phyloP scores from a whole-genome alignment of 2,113 vertebrate genomes.

The Oryzias melastigma region DNA sequence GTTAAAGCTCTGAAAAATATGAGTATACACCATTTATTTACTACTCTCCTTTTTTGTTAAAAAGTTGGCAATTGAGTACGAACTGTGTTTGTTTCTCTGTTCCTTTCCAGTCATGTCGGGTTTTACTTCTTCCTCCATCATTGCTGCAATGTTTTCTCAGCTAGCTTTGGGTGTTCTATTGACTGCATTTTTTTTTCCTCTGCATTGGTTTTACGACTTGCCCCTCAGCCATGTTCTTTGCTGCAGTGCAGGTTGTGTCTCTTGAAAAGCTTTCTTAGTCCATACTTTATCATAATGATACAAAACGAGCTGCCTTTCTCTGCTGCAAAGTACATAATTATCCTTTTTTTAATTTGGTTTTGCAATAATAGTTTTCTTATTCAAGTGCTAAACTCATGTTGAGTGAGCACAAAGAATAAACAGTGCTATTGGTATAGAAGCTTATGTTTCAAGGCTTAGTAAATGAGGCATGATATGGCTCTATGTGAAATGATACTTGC shows the following conservation, averaged over 20 bases:
- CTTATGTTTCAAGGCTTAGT: constrained; percentile 60
- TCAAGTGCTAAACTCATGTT: constrained; percentile 42
- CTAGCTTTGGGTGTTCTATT: background rate
- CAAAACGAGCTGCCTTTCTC: constrained; percentile 10
- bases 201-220: background rate
- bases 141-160: constrained; percentile 17
- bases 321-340: constrained; percentile 31
- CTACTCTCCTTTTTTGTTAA: too few relatives aligned
- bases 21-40: too few relatives aligned
- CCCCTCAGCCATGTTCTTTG: background rate
- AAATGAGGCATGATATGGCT: constrained; percentile 65
- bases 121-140: too few relatives aligned
- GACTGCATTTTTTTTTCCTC: background rate
- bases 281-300: constrained; percentile 17
- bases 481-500: constrained; percentile 55
- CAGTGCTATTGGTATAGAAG: constrained; percentile 27
- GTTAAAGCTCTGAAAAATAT: too few relatives aligned
- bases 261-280: background rate
- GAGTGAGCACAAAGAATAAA: constrained; percentile 40
- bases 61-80: too few relatives aligned
- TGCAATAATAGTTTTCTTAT: constrained; percentile 33
- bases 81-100: too few relatives aligned
- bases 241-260: background rate
- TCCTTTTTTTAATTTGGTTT: constrained; percentile 31
- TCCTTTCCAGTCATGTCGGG: too few relatives aligned